Conservation (phyloP, 2,888 invertebrate species). For the Acleris laterana region DNA sequence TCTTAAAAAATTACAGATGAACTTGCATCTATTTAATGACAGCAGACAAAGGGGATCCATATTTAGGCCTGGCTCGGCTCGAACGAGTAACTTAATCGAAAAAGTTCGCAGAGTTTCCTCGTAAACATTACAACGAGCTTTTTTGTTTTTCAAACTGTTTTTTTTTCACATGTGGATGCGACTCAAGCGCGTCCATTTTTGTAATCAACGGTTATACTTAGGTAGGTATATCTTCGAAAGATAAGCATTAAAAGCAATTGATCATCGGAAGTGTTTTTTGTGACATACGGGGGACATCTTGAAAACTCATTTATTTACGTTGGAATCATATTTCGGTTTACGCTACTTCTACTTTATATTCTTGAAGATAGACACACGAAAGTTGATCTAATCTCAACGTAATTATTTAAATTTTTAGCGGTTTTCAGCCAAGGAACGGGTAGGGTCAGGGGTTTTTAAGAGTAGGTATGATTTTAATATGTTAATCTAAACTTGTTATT, state of each 20-base stretch:
- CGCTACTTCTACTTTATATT: no score
- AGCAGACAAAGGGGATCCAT: slow-evolving; percentile 13
- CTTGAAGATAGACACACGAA: no score
- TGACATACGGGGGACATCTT: no score
- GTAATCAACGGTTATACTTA: background rate
- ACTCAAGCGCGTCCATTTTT: background rate
- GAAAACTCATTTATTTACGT: no score
- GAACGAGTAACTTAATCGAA: slow-evolving; percentile 34
- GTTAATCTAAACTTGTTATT: no score
- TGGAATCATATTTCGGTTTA: no score
- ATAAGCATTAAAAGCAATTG: background rate
- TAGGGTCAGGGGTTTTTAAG: no score
- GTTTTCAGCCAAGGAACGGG: no score
- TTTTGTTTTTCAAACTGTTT: slow-evolving; percentile 27
- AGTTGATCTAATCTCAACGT: no score
- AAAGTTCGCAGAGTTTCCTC: slow-evolving; percentile 24
- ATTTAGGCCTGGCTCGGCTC: slow-evolving; percentile 13
- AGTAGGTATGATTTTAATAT: no score
- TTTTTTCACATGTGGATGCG: slow-evolving; percentile 26
- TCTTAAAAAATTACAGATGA: background rate
- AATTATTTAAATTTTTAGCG: no score
- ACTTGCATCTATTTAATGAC: slow-evolving; percentile 12
- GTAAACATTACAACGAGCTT: slow-evolving; percentile 29
- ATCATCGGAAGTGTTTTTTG: background rate
- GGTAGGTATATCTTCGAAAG: background rate